phyloP scores from a whole-genome alignment of 2,113 vertebrate genomes.

The Pteropus alecto region DNA sequence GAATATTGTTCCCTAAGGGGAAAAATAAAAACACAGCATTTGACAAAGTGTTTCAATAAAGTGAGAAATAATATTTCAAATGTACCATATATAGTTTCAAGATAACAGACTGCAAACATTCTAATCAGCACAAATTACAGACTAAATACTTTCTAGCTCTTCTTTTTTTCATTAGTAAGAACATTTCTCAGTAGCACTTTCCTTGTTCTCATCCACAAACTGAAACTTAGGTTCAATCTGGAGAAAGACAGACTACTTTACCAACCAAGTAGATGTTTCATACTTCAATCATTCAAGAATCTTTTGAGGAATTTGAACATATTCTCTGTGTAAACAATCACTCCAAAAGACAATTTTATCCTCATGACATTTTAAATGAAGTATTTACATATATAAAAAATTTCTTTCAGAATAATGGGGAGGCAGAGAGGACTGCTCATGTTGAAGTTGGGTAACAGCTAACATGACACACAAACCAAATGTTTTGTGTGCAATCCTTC shows the following conservation, averaged over 20 bases:
- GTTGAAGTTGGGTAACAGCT: not conserved
- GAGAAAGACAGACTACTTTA: conserved; percentile 28
- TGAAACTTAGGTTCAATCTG: not conserved
- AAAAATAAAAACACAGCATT: not conserved
- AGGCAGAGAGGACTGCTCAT: not conserved
- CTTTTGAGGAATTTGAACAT: not conserved
- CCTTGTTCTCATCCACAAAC: not conserved
- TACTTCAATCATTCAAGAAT: not conserved
- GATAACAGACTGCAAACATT: not conserved
- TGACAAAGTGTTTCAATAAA: conserved; percentile 23
- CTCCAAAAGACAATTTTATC: not conserved
- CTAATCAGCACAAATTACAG: conserved; percentile 42
- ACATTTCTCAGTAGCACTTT: not conserved
- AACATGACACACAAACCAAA: not conserved
- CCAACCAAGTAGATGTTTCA: not conserved
- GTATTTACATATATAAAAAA: not conserved
- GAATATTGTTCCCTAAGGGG: not conserved
- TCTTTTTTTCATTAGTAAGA: conserved; percentile 16
- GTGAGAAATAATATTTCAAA: not conserved
- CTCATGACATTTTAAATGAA: not conserved
- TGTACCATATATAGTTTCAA: conserved; percentile 21
- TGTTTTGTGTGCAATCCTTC: not conserved
- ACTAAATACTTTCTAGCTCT: not conserved
- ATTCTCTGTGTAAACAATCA: conserved; percentile 13
- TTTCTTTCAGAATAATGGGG: conserved; percentile 27